A percentile compares a stretch with the other conserved stretches of the same genome.
Evolutionary conservation across 2,113 vertebrate genomes (phyloP).

Genomic region (Dicerorhinus sumatrensis): DNA sequence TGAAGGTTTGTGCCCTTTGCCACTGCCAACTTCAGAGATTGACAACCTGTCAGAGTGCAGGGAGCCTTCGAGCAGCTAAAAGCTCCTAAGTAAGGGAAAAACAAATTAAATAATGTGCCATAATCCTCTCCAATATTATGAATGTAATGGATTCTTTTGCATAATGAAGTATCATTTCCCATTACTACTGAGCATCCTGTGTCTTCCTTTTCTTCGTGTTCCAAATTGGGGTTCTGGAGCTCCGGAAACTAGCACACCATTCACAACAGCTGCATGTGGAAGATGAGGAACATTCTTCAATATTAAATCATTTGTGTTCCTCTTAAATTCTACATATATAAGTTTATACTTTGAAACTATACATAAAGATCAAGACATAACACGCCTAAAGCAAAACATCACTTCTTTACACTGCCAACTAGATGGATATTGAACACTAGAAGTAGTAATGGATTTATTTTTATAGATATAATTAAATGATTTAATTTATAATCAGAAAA

Average conservation of each 20-base stretch:
- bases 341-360: not conserved
- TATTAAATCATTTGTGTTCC: not conserved
- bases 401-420: not conserved
- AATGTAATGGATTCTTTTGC: not conserved
- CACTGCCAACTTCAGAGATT: not conserved
- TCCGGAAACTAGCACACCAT: not conserved
- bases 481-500: slow-evolving; percentile 13
- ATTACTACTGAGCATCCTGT: not conserved
- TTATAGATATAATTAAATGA: not conserved
- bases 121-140: not conserved
- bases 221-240: not conserved
- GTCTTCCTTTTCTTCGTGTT: not conserved
- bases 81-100: not conserved
- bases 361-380: not conserved
- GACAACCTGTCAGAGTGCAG: not conserved
- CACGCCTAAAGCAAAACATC: not conserved
- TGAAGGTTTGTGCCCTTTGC: not conserved
- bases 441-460: not conserved
- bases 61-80: not conserved
- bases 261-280: not conserved
- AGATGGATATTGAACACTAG: not conserved
- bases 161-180: not conserved
- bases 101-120: not conserved
- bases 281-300: not conserved
- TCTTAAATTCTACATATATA: not conserved